phyloP scores from a whole-genome alignment of 2,888 invertebrate genomes.

The Stictocephala bisonia region DNA sequence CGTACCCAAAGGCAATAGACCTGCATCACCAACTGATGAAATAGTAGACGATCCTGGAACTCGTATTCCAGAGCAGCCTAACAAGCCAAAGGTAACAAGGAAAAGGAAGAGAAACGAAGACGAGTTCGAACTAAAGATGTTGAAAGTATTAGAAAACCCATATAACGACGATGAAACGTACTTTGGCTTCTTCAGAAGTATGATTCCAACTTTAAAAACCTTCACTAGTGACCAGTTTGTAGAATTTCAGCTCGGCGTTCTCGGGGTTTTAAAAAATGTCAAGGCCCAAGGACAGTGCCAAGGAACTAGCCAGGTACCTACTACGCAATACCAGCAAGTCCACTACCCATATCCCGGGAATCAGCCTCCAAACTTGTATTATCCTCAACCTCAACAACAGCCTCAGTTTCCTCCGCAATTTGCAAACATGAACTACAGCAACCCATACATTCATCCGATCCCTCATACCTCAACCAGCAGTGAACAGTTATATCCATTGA shows the following conservation, averaged over 20 bases:
- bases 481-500: neutral
- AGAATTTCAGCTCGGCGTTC: slow-evolving; percentile 40
- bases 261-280: slow-evolving; percentile 34
- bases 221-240: slow-evolving; percentile 44
- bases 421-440: neutral
- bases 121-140: slow-evolving; percentile 20
- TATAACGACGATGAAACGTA: slow-evolving; percentile 42
- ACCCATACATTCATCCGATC: slow-evolving; percentile 37
- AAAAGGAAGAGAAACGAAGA: slow-evolving; percentile 35
- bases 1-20: slow-evolving; percentile 23
- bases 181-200: slow-evolving; percentile 40
- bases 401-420: slow-evolving; percentile 31
- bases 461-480: slow-evolving; percentile 28
- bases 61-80: slow-evolving; percentile 11
- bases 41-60: slow-evolving; percentile 27
- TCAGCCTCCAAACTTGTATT: slow-evolving; percentile 36
- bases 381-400: slow-evolving; percentile 28
- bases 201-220: slow-evolving; percentile 44
- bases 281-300: slow-evolving; percentile 26
- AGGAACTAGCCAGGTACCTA: slow-evolving; percentile 30
- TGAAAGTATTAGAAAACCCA: slow-evolving; percentile 41
- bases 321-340: slow-evolving; percentile 23
- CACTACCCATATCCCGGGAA: slow-evolving; percentile 36
- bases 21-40: slow-evolving; percentile 37
- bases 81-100: slow-evolving; percentile 35